phyloP scores from a whole-genome alignment of 2,113 vertebrate genomes.

The Cathartes aura region DNA sequence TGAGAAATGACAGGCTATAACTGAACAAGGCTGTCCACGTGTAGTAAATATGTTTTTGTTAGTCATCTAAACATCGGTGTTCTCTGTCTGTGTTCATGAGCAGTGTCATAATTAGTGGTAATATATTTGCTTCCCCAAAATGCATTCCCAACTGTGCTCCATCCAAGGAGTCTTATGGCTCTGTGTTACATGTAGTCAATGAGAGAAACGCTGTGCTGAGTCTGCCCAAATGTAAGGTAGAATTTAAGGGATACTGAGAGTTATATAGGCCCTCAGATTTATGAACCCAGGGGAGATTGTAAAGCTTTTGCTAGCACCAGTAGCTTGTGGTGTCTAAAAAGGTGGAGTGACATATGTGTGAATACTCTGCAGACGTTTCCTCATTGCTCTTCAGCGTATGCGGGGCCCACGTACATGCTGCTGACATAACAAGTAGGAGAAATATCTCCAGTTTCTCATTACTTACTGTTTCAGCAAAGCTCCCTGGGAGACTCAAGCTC shows the following conservation, averaged over 20 bases:
- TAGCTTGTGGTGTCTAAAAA: background rate
- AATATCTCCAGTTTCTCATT: background rate
- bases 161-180: background rate
- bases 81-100: background rate
- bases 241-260: background rate
- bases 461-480: background rate
- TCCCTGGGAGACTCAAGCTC: background rate
- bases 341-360: background rate
- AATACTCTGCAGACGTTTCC: background rate
- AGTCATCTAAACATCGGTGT: background rate
- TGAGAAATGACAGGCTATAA: background rate
- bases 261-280: background rate
- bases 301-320: background rate
- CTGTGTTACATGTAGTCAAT: background rate
- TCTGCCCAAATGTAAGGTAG: background rate
- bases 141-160: background rate
- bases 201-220: background rate
- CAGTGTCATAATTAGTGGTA: background rate
- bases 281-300: background rate
- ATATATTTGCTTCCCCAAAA: background rate
- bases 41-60: background rate
- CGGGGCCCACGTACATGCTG: rapidly evolving
- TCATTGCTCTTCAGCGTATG: rapidly evolving
- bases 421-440: background rate
- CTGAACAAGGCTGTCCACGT: background rate